Conservation (phyloP, 2,888 invertebrate species). For the Argyresthia albistria region DNA sequence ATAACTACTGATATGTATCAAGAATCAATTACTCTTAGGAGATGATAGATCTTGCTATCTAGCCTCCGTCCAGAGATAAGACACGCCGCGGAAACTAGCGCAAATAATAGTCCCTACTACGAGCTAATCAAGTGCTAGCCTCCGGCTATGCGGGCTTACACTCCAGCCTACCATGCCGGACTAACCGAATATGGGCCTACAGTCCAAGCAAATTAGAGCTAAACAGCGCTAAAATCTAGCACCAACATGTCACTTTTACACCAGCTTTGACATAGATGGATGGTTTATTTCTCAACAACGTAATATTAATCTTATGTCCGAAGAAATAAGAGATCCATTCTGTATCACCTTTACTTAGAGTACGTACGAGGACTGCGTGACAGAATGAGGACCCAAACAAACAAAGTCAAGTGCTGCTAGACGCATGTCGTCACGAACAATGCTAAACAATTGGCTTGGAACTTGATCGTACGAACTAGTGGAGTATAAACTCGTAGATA, state of each 20-base stretch:
- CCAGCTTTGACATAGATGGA: conserved; percentile 11
- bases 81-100: conserved; percentile 42
- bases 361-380: conserved; percentile 18
- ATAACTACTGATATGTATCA: conserved; percentile 26
- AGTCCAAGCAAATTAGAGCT: conserved; percentile 5
- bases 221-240: conserved; percentile 22
- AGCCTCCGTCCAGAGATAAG: conserved; percentile 37
- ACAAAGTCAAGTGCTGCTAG: conserved; percentile 33
- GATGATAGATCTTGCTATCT: conserved; percentile 24
- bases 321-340: conserved; percentile 6
- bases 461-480: too few species aligned
- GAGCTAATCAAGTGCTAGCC: conserved; percentile 38
- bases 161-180: not conserved
- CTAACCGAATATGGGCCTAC: conserved; percentile 25
- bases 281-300: conserved; percentile 9
- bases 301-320: conserved; percentile 18
- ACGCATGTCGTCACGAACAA: conserved; percentile 23
- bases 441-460: too few species aligned
- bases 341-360: not conserved
- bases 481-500: too few species aligned
- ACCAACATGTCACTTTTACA: conserved; percentile 25
- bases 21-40: conserved; percentile 35
- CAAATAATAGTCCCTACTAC: conserved; percentile 26
- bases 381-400: conserved; percentile 28
- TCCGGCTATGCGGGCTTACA: conserved; percentile 15